phyloP scores from a whole-genome alignment of 2,888 invertebrate genomes.

The Callyntrura guangdongensis region DNA sequence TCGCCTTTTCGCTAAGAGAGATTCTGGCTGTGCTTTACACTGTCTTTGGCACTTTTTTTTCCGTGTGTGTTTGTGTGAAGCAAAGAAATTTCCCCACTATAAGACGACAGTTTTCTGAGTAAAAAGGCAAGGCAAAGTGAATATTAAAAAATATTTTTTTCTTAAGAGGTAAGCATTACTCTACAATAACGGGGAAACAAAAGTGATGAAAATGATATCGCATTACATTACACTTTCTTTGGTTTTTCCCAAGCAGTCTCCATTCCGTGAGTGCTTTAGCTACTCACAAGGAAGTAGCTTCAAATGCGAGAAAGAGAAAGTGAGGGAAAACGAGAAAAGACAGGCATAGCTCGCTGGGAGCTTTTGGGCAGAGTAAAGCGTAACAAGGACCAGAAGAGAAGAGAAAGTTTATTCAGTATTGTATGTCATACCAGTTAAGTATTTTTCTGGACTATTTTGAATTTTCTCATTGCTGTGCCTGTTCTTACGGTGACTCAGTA shows the following conservation, averaged over 20 bases:
- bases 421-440: not conserved
- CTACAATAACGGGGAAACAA: too few species aligned
- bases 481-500: not conserved
- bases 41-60: not conserved
- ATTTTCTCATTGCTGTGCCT: not conserved
- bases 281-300: not conserved
- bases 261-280: not conserved
- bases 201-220: too few species aligned
- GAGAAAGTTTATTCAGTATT: conserved; percentile 2
- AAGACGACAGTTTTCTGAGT: too few species aligned
- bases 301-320: not conserved
- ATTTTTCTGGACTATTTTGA: not conserved
- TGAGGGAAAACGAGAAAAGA: conserved; percentile 35
- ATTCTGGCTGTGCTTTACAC: not conserved
- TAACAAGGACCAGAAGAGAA: not conserved
- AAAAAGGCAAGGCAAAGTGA: too few species aligned
- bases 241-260: not conserved
- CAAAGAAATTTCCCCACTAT: not conserved
- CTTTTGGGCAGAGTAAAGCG: not conserved
- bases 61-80: too few species aligned
- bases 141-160: not conserved
- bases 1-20: not conserved
- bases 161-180: not conserved
- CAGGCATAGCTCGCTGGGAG: conserved; percentile 37
- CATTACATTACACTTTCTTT: not conserved